A percentile compares a stretch with the other conserved stretches of the same genome.
Evolutionary conservation across 1,140 invertebrate genomes (phyloP).

Genomic region (Heliconius eleuchia): DNA sequence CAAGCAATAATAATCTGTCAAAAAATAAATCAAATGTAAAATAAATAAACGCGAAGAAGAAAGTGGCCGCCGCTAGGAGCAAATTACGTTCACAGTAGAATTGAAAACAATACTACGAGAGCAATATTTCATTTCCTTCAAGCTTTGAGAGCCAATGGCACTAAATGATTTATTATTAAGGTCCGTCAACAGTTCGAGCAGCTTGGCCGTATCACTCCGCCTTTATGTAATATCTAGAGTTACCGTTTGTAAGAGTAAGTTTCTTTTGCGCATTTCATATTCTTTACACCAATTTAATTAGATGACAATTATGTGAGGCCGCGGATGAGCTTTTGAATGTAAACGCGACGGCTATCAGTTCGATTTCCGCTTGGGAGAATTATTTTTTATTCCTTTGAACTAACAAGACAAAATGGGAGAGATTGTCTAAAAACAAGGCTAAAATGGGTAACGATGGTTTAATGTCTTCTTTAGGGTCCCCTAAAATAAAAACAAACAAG

Average conservation of each 20-base stretch:
- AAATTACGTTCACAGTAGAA: background rate
- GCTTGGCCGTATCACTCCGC: conserved; percentile 21
- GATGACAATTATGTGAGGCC: too few species aligned
- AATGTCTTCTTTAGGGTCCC: too few species aligned
- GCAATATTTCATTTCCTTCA: conserved; percentile 28
- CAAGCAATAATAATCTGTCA: conserved; percentile 10
- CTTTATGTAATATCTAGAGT: conserved; percentile 21
- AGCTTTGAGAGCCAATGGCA: conserved; percentile 27
- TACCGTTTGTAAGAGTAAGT: background rate
- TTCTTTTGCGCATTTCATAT: too few species aligned
- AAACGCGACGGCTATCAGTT: too few species aligned
- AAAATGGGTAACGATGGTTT: too few species aligned
- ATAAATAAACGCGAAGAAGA: conserved; percentile 11
- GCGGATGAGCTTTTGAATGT: too few species aligned
- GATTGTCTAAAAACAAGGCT: too few species aligned
- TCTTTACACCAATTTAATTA: too few species aligned
- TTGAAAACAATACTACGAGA: conserved; percentile 20
- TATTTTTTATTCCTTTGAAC: too few species aligned
- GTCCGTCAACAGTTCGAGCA: conserved; percentile 18
- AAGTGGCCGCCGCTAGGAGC: background rate
- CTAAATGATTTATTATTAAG: conserved; percentile 30
- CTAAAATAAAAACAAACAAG: too few species aligned
- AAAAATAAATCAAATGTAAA: conserved; percentile 12
- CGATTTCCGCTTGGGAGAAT: too few species aligned
- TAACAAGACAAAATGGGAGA: too few species aligned